Evolutionary conservation across 2,888 invertebrate species (phyloP).

Genomic region (Cyclophora punctaria): DNA sequence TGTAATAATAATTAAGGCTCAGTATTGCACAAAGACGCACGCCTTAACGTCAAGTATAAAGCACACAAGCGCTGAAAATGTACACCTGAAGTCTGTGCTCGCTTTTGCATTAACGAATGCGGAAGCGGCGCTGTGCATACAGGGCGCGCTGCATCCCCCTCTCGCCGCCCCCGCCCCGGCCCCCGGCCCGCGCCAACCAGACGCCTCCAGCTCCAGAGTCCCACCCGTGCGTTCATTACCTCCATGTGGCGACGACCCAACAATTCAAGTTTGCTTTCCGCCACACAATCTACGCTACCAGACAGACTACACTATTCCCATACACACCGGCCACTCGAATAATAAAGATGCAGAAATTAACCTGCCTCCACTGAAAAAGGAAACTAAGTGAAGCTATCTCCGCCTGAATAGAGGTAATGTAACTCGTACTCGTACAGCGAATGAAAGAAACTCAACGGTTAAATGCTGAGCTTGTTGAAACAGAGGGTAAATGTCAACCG

Average conservation of each 20-base stretch:
- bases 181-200: conserved; percentile 59
- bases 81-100: conserved; percentile 73
- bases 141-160: conserved; percentile 59
- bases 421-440: conserved; percentile 61
- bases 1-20: conserved; percentile 67
- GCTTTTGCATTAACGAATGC: conserved; percentile 76
- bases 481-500: conserved; percentile 72
- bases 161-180: conserved; percentile 26
- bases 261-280: conserved; percentile 74
- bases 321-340: conserved; percentile 69
- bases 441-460: conserved; percentile 69
- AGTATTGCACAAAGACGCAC: conserved; percentile 66
- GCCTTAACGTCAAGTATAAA: conserved; percentile 67
- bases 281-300: conserved; percentile 70
- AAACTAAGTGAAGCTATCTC: conserved; percentile 75
- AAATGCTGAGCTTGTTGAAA: conserved; percentile 60
- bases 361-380: conserved; percentile 67
- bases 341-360: conserved; percentile 75
- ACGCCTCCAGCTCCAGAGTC: conserved; percentile 64
- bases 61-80: conserved; percentile 72
- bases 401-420: conserved; percentile 68
- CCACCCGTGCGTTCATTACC: conserved; percentile 73
- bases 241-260: conserved; percentile 63
- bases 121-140: conserved; percentile 74
- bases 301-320: conserved; percentile 60